These are phyloP conservation scores for Callimico goeldii DNA, from an alignment of 2,797 vertebrate genomes.

Conservation along the genomic window DNA sequence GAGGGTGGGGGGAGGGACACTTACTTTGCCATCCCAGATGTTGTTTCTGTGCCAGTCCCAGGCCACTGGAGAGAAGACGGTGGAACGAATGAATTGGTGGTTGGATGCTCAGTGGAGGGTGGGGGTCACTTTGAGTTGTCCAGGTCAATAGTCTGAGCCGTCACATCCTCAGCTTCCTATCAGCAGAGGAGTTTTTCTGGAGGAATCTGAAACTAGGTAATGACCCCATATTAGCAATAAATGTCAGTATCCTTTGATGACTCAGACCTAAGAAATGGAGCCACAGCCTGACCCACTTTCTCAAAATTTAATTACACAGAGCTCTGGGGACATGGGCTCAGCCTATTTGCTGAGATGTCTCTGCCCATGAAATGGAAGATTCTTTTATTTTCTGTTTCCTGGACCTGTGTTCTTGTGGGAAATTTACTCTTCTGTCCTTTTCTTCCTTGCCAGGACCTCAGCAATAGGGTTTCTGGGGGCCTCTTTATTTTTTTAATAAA, in stretches of 20 bases:
- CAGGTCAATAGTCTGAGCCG: rapidly evolving
- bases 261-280: conserved; percentile 41
- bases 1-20: rapidly evolving
- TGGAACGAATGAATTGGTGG: rapidly evolving
- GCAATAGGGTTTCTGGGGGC: not conserved
- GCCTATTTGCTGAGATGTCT: rapidly evolving
- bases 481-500: not conserved
- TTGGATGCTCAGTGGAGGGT: rapidly evolving
- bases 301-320: not conserved
- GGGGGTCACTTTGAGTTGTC: not conserved
- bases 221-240: not conserved
- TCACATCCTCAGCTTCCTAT: not conserved
- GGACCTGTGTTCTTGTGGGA: not conserved
- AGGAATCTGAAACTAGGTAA: not conserved
- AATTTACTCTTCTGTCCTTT: not conserved
- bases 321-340: not conserved
- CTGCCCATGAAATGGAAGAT: not conserved
- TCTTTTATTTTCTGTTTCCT: not conserved
- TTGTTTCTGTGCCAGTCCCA: not conserved
- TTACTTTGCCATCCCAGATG: not conserved
- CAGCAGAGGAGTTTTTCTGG: not conserved
- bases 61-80: rapidly evolving
- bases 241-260: conserved; percentile 13
- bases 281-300: conserved; percentile 66
- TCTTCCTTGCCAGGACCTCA: not conserved